Base-by-base conservation (phyloP, 2,888 invertebrate genomes). In the Yponomeuta plumbellus region DNA sequence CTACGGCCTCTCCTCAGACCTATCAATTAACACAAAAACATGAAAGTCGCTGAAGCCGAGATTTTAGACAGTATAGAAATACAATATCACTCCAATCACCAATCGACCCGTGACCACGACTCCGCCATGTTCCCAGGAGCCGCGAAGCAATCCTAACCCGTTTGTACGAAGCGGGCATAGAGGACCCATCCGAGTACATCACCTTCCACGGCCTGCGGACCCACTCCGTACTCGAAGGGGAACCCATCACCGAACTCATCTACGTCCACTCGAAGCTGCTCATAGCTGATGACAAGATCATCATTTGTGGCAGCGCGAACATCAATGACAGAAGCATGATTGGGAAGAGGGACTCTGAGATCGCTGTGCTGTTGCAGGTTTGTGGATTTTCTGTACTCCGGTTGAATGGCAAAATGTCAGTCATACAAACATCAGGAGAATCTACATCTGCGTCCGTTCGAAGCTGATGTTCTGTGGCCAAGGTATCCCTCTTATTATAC, bases 221-320 rank as follows among this genome's bases (percentile, higher is more conserved):
- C 0, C 96, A 97, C 89, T 94, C 95, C 0, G 88, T 93, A 67
- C 87, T 98, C 6, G 95, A 95, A 72, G 95, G 94, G 23, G 95
- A 95, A 74, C 94, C 97, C 59, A 95, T 98, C 63, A 97, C 98
- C 0, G 99, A 99, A 84, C 91, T 99, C 11, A 95, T 99, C 67
- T 99, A 99, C 85, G 98, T 99, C 17, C 99, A 99, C 88, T 98
- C 98, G 68, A 99, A 99, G 87, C 87, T 99, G 68, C 93, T 99
- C 86, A 97, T 99, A 69, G 96, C 96, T 0, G 99, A 99, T 80
- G 99, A 99, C 83, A 94, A 94, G 72, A 92, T 94, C 2, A 94
- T 97, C 0, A 98, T 99, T 70, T 98, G 99, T 76, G 99, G 99
- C 21, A 99, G 98, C 6, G 99, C 99, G 0, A 99, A 99, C 80